A percentile compares a stretch with the other conserved stretches of the same genome.
phyloP scores from a whole-genome alignment of 2,113 vertebrate species.

The Pimephales promelas region DNA sequence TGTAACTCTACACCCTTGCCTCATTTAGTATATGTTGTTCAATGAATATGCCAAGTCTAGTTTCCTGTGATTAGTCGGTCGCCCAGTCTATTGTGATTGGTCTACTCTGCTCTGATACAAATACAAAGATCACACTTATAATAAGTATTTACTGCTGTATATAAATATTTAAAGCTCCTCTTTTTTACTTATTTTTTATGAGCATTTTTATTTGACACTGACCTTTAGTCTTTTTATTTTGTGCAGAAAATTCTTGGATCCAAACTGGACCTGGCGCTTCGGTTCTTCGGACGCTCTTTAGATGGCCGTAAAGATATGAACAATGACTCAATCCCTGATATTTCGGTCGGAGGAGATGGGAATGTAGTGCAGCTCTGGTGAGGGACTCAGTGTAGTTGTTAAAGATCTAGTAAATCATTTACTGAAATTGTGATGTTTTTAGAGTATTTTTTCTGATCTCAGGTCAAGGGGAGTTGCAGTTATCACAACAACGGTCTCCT shows the following conservation, averaged over 20 bases:
- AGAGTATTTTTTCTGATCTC: conserved; percentile 52
- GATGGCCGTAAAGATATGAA: conserved; percentile 82
- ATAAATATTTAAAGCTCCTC: neutral
- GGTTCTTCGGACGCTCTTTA: conserved; percentile 84
- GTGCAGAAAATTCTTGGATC: conserved; percentile 82
- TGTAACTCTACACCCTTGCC: no score
- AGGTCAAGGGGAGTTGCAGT: conserved; percentile 83
- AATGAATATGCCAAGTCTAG: no score
- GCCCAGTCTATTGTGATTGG: no score
- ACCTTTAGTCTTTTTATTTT: neutral
- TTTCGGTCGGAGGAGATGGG: conserved; percentile 82
- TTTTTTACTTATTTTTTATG: neutral
- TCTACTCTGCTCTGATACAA: no score
- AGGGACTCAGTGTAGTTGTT: conserved; percentile 57
- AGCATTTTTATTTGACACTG: neutral
- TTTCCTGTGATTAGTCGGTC: no score
- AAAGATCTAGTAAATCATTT: neutral
- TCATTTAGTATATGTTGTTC: no score
- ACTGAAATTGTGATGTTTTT: neutral
- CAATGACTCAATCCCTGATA: conserved; percentile 79
- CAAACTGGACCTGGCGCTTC: conserved; percentile 73
- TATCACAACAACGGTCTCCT: conserved; percentile 74
- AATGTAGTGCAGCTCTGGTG: conserved; percentile 85
- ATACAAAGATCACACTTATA: neutral
- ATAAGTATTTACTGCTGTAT: neutral